Evolutionary conservation across 1,140 invertebrate genomes (phyloP), one percentile per base, ranked within the genome.

Genomic region (Mizuhopecten yessoensis): DNA sequence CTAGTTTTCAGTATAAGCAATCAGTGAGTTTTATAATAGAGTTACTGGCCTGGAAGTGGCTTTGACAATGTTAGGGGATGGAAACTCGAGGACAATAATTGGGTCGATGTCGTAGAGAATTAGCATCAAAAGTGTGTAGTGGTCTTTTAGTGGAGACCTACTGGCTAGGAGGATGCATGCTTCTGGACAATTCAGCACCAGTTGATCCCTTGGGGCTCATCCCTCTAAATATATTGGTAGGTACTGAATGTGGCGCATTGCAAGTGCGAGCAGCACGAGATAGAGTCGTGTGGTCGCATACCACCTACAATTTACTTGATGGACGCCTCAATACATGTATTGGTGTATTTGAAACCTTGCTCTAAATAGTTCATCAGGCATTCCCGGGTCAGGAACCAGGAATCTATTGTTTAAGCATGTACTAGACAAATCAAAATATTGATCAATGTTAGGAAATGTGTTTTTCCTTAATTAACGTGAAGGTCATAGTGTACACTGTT

Each of bases 11-110:
- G n/a, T 29, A 75, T 75, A 75, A n/a, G 57, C 57, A 75, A 75
- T 75, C 57, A 75, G 57, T 29, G n/a, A n/a, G n/a, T 29, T 75
- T 29, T n/a, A 9, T 75, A 75, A 75, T 75, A 13, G 57, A 75
- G 57, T 75, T 75, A 75, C 57, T 29, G 57, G 57, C 5, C 23
- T 75, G n/a, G 57, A 75, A 75, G 57, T 75, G 57, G 57, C 57
- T 75, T 75, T 75, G 57, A 29, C 57, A n/a, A 11, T 75, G n/a
- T 29, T 75, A 29, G n/a, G 57, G n/a, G n/a, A 75, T 29, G 57
- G 57, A 0, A 75, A 45, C 17, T n/a, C n/a, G 23, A 75, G 57
- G n/a, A 75, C 57, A 75, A 29, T 75, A 29, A 75, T 23, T 75
- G 57, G 57, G 57, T 75, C n/a, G 57, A 75, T 75, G 57, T 75